These are phyloP conservation scores for Epinephelus lanceolatus DNA, from an alignment of 2,113 vertebrate species.

Conservation along the genomic window DNA sequence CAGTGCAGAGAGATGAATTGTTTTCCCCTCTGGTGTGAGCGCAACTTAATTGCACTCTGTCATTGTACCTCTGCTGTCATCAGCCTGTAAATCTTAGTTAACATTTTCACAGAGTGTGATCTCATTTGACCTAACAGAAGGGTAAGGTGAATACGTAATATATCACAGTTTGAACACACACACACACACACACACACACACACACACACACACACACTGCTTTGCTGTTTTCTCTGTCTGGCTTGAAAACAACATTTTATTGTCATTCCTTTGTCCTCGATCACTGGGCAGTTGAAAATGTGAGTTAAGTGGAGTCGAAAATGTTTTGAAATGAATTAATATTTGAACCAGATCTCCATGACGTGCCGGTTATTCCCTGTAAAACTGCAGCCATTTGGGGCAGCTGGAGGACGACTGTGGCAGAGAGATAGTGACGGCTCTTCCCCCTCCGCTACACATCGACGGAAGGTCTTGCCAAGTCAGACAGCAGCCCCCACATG, in stretches of 20 bases:
- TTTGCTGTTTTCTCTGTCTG: neutral
- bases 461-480: constrained; percentile 23
- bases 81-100: neutral
- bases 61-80: neutral
- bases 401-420: constrained; percentile 41
- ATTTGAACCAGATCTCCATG: constrained; percentile 27
- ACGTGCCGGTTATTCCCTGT: neutral
- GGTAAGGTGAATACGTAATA: neutral
- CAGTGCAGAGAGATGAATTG: no score
- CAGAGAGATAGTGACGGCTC: constrained; percentile 33
- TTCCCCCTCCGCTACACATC: constrained; percentile 28
- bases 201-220: neutral
- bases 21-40: no score
- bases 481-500: constrained; percentile 16
- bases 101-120: neutral
- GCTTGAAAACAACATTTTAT: neutral
- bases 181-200: neutral
- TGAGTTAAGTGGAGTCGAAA: neutral
- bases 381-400: neutral
- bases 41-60: no score
- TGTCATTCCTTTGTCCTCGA: neutral
- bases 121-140: neutral
- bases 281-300: neutral
- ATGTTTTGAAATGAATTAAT: neutral
- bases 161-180: neutral